Base-by-base conservation (phyloP, 2,888 invertebrate species). In the Hemaris fuciformis region DNA sequence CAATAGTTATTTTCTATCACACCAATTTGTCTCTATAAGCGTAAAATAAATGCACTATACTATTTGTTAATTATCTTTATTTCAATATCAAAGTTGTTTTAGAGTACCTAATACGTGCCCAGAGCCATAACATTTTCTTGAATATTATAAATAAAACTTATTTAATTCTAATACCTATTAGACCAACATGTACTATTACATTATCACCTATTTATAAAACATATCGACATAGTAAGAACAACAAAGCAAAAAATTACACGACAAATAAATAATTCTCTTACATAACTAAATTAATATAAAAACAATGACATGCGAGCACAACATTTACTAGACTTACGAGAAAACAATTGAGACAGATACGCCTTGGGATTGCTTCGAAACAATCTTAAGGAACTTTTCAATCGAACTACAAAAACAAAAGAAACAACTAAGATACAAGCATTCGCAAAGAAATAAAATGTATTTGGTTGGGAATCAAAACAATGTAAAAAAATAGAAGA, bases 331-430 rank as follows among this genome's bases (percentile, higher is more conserved):
- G 74, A 88, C 89, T 88, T 88, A 88, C 88, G 81, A 81, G 74
- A 70, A 72, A 85, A 81, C 46, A 85, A 77, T 69, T 71, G 76
- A 66, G 75, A 75, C 60, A 86, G 67, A 72, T 71, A 82, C 70
- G 75, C 78, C 80, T 79, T 78, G 18, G 83, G 81, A 63, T 76
- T 79, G 70, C 79, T 80, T 73, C 79, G 76, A 69, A 81, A 74
- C 62, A 69, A 70, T 67, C 70, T 79, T 66, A 77, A 64, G 64
- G 76, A 77, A 62, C 67, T 73, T 80, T 82, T 85, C 68, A 87
- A 77, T 64, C 73, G 81, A 71, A 82, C 90, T 89, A 89, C 63
- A 84, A 85, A 77, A 69, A 62, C 66, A 76, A 71, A 73, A 57
- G 8, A 53, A 53, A 53, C 18, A 62, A 66, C 64, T 63, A 63